Percentiles rank a stretch among this genome's conserved stretches.
Evolutionary conservation across 1,140 invertebrate genomes (phyloP).

Genomic region (Trialeurodes vaporariorum): DNA sequence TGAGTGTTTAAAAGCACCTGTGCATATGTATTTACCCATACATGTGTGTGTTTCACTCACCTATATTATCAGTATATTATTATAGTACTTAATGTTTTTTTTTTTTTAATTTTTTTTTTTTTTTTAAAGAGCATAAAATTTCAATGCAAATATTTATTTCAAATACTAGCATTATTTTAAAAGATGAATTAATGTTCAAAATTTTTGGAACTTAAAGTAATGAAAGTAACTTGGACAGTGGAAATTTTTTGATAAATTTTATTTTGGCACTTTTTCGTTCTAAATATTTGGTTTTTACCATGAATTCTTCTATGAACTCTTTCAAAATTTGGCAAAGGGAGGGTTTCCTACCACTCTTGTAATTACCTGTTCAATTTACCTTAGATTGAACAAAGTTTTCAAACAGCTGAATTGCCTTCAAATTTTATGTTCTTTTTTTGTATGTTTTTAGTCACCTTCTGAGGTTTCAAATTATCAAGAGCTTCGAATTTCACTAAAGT

Average conservation of each 20-base stretch:
- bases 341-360: not conserved
- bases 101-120: too few relatives aligned
- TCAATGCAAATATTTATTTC: too few relatives aligned
- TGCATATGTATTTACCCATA: not conserved
- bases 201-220: not conserved
- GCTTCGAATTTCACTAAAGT: not conserved
- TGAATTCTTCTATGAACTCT: not conserved
- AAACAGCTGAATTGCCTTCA: not conserved
- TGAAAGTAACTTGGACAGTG: not conserved
- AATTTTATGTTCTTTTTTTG: not conserved
- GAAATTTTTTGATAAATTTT: not conserved
- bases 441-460: not conserved
- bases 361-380: not conserved
- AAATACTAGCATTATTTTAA: not conserved
- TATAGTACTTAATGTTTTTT: too few relatives aligned
- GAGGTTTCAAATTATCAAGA: too few relatives aligned
- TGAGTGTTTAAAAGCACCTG: not conserved
- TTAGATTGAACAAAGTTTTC: too few relatives aligned
- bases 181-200: not conserved
- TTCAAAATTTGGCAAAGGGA: not conserved
- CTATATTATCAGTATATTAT: too few relatives aligned
- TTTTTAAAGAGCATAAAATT: too few relatives aligned
- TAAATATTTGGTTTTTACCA: not conserved
- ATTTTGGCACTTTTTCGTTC: not conserved
- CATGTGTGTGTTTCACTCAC: not conserved